These are phyloP conservation scores for Orthosia cruda DNA, from an alignment of 2,888 invertebrate species.

Conservation along the genomic window DNA sequence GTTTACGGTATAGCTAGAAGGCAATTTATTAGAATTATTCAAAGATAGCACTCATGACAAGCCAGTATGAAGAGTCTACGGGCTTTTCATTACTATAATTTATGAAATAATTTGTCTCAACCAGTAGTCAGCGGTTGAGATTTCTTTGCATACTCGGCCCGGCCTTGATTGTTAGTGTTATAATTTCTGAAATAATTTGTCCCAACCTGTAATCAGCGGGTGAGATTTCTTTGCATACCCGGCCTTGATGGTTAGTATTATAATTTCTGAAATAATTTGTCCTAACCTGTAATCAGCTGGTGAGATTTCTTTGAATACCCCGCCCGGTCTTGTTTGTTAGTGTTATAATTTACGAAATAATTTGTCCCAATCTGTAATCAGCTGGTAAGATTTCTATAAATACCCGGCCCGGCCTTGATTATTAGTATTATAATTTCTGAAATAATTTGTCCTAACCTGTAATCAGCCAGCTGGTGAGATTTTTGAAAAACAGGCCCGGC, in stretches of 20 bases:
- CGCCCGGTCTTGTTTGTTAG: not conserved
- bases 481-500: no score
- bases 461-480: no score
- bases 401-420: not conserved
- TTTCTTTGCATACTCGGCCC: no score
- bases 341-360: no score
- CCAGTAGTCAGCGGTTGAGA: no score
- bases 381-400: not conserved
- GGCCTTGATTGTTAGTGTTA: no score
- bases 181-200: not conserved
- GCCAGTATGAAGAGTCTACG: no score
- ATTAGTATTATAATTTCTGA: no score
- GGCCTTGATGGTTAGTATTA: no score
- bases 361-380: not conserved
- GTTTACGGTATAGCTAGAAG: not conserved
- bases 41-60: not conserved
- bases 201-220: not conserved
- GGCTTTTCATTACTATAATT: no score
- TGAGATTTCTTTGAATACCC: not conserved
- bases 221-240: not conserved
- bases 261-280: not conserved
- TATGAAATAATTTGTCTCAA: no score
- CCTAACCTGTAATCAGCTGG: not conserved
- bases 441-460: no score
- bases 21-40: slow-evolving; percentile 10